Base-by-base conservation (phyloP, 2,888 invertebrate species). In the Ligdia adustata region DNA sequence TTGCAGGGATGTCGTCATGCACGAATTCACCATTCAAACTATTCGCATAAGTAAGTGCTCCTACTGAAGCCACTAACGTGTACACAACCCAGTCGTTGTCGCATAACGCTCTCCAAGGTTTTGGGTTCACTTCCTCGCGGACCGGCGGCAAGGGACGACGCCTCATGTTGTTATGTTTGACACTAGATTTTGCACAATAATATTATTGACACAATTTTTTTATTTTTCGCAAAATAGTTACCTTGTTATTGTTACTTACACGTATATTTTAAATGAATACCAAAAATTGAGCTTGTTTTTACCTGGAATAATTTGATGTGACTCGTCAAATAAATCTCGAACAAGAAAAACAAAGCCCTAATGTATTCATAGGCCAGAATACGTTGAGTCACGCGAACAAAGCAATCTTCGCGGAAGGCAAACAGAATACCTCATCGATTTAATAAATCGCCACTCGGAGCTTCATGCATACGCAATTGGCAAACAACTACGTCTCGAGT, bases 1-100 rank as follows among this genome's bases (percentile, higher is more conserved):
- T 94, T 20, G 96, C 97, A 46, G 95, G 96, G 59, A 96, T 93
- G 77, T 97, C 97, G 74, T 97, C 97, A 85, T 97, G 97, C 55
- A 97, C 96, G 73, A 97, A 96, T 75, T 96, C 96, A 32, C 96
- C 95, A 60, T 90, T 89, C 57, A 96, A 86, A 41, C 95, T 94
- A 79, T 95, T 95, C 29, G 93, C 88, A 79, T 95, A 96, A 60
- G 93, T 93, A 34, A 92, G 84, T 11, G 93, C 88, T 9, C 95
- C 94, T 6, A 94, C 93, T 16, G 92, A 88, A 40, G 92, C 92
- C 33, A 95, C 94, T 12, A 93, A 78, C 11, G 89, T 81, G 70
- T 94, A 94, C 42, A 93, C 84, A 51, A 90, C 91, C 92, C 93
- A 93, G 38, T 92, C 92, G 57, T 78, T 89, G 27, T 88, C 81